Base-by-base conservation (phyloP, 2,888 invertebrate genomes). In the Heteropelma amictum region DNA sequence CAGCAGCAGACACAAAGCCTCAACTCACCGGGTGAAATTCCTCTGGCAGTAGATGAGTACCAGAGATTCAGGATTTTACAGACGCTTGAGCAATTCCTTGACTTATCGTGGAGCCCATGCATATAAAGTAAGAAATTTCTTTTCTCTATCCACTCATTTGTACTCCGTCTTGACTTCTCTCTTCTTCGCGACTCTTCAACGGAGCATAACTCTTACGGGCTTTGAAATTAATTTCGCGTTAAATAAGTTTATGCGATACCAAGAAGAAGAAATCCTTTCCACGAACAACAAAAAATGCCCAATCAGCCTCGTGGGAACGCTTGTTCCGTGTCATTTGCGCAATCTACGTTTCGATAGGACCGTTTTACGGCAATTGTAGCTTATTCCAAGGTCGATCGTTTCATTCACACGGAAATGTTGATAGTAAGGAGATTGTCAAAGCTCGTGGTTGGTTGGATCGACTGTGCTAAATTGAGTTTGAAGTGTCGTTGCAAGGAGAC, bases 401-500 rank as follows among this genome's bases (percentile, higher is more conserved):
- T 17, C 33, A 21, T 21, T 38, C 7, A 17, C 23, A 47, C 26
- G 49, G 8, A 40, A 51, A 30, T 26, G 38, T 56, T 56, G 17
- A 40, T 28, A 33, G 49, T 71, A 67, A 51, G 51, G 58, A 68
- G 58, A 71, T 63, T 38, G 17, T 38, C 17, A n/a, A n/a, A n/a
- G n/a, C n/a, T n/a, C n/a, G n/a, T n/a, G 30, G 30, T 8, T 8
- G 47, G 53, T 5, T 14, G 56, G 19, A 40, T 68, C 28, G 8
- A 12, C 21, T 3, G 17, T 23, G 71, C 28, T 73, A 82, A 85
- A 85, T 83, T 82, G 81, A 83, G 85, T 86, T 79, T 81, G 81
- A 83, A 83, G 81, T 82, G 82, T 80, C 83, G 45, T 38, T 81
- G 81, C 86, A 86, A 88, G 88, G 86, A 84, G 87, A 84, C 21